A percentile compares a stretch with the other conserved stretches of the same genome.
Evolutionary conservation across 2,113 vertebrate genomes (phyloP).

Genomic region (Tupaia chinensis): DNA sequence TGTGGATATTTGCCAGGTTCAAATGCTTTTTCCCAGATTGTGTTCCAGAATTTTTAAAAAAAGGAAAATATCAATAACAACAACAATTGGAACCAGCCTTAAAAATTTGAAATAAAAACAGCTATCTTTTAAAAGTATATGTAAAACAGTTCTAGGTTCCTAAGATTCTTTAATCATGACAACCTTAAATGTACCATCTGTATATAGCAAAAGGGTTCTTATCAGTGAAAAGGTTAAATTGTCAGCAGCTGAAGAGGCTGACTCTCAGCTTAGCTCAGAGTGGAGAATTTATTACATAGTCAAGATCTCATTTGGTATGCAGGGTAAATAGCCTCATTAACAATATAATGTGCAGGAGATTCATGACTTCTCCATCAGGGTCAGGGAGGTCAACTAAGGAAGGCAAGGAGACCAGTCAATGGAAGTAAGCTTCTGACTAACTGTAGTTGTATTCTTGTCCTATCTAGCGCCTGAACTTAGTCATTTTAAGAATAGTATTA

Average conservation of each 20-base stretch:
- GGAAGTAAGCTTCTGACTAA: background rate
- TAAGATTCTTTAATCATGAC: background rate
- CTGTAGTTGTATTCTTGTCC: background rate
- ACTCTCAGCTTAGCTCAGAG: constrained; percentile 24
- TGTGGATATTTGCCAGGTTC: background rate
- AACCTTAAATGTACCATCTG: background rate
- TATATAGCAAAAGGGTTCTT: background rate
- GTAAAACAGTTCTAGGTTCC: background rate
- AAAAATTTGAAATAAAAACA: background rate
- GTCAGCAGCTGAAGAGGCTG: constrained; percentile 12
- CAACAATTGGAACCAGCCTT: background rate
- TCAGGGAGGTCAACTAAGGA: background rate
- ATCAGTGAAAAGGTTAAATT: constrained; percentile 59
- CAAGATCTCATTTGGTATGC: constrained; percentile 68
- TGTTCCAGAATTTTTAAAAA: background rate
- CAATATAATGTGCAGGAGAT: constrained; percentile 64
- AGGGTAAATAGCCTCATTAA: constrained; percentile 72
- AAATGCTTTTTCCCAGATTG: background rate
- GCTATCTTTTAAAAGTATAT: background rate
- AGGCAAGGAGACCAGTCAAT: background rate
- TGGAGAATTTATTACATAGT: constrained; percentile 67
- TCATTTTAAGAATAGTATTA: constrained; percentile 26
- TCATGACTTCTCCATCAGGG: constrained; percentile 19
- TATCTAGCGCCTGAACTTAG: background rate
- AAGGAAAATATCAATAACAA: background rate